Conservation (phyloP, 2,888 invertebrate species). For the Clivina fossor region DNA sequence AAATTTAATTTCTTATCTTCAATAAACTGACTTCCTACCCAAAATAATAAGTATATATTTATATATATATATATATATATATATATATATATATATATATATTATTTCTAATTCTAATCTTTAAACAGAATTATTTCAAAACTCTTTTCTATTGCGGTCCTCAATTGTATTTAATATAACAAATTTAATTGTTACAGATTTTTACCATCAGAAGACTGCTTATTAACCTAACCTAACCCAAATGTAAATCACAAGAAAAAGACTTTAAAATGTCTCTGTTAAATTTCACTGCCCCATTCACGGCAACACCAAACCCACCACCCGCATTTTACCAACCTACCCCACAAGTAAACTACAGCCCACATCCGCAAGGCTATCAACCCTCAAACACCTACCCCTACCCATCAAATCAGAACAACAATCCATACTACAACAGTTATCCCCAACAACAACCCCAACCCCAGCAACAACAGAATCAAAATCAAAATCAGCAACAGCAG, state of each 20-base stretch:
- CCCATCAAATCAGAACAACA: conserved; percentile 32
- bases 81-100: no score
- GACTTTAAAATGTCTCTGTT: conserved; percentile 47
- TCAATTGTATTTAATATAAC: no score
- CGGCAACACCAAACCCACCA: conserved; percentile 47
- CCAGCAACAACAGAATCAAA: conserved; percentile 19
- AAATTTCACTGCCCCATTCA: conserved; percentile 49
- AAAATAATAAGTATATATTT: no score
- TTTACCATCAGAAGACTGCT: no score
- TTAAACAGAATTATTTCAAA: no score
- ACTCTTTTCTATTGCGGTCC: no score
- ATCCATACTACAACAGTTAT: conserved; percentile 19
- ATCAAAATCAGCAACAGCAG: conserved; percentile 25
- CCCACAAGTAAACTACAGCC: conserved; percentile 43
- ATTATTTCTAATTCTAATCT: no score
- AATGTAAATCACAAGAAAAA: conserved; percentile 1
- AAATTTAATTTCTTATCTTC: no score
- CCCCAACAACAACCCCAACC: conserved; percentile 11
- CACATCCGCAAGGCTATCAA: conserved; percentile 53
- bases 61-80: no score
- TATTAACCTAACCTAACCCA: no score
- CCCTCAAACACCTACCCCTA: conserved; percentile 52
- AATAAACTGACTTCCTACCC: no score
- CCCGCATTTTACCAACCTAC: conserved; percentile 44
- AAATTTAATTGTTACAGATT: no score